Evolutionary conservation across 2,888 invertebrate genomes (phyloP).

Genomic region (Apotomis turbidana): DNA sequence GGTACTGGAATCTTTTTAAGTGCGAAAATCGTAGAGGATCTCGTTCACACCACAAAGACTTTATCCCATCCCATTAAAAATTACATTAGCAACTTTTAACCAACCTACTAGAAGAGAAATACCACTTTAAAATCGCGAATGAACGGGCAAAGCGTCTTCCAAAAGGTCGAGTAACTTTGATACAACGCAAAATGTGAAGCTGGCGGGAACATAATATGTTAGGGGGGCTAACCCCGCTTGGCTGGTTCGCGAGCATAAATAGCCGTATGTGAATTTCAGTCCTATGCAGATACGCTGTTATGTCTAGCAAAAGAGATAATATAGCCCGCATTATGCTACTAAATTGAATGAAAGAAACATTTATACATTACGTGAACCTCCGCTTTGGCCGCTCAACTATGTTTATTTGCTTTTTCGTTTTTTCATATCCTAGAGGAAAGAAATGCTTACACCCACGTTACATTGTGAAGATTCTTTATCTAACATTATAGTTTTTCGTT

Average conservation of each 20-base stretch:
- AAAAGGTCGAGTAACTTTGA: slow-evolving; percentile 3
- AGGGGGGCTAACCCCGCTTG: slow-evolving; percentile 18
- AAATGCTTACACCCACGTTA: neutral
- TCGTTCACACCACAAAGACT: too few relatives aligned
- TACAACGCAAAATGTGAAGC: slow-evolving; percentile 20
- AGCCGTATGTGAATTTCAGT: neutral
- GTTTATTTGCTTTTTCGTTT: slow-evolving; percentile 11
- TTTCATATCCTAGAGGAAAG: slow-evolving; percentile 4
- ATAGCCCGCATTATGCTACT: slow-evolving; percentile 31
- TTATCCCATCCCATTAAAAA: too few relatives aligned
- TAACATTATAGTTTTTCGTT: too few relatives aligned
- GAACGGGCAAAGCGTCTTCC: neutral
- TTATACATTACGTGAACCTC: slow-evolving; percentile 15
- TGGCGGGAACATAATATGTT: slow-evolving; percentile 6
- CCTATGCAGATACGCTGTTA: neutral
- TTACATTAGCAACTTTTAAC: too few relatives aligned
- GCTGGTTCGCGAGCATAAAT: neutral
- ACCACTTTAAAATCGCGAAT: neutral
- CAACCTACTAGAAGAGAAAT: neutral
- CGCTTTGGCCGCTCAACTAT: slow-evolving; percentile 8
- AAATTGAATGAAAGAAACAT: slow-evolving; percentile 35
- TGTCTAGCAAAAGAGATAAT: neutral
- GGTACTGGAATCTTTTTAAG: too few relatives aligned
- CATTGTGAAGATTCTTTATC: neutral
- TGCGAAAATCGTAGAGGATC: too few relatives aligned